These are phyloP conservation scores for Sebastes nivosus DNA, from an alignment of 2,797 vertebrate genomes.

Conservation along the genomic window DNA sequence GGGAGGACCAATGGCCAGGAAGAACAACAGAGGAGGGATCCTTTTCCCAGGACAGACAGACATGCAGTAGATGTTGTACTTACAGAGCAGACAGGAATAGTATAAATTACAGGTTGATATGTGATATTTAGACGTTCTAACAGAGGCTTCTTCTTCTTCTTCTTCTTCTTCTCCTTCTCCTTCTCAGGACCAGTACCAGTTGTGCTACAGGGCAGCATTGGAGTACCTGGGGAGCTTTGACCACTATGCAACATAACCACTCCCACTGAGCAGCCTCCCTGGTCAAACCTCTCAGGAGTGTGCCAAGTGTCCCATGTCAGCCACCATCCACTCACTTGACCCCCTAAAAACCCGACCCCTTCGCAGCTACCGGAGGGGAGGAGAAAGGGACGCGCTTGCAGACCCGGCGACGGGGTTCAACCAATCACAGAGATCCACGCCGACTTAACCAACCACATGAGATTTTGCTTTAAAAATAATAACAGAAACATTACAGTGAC, in stretches of 20 bases:
- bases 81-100: not conserved
- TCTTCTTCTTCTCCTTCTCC: not conserved
- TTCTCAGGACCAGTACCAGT: conserved; percentile 95
- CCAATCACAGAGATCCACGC: conserved; percentile 70
- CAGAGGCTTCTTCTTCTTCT: not conserved
- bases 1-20: not conserved
- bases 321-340: conserved; percentile 81
- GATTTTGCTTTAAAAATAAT: conserved; percentile 73
- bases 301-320: conserved; percentile 89
- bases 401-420: conserved; percentile 49
- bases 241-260: conserved; percentile 99
- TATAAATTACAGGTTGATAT: too few relatives aligned
- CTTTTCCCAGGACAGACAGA: not conserved
- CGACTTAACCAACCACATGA: conserved; percentile 53
- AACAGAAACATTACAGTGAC: conserved; percentile 54
- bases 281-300: conserved; percentile 82
- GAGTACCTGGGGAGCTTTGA: conserved; percentile 98
- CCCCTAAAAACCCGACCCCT: conserved; percentile 46
- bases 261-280: conserved; percentile 72
- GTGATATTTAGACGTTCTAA: not conserved
- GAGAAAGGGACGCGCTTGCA: conserved; percentile 72
- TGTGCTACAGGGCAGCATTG: conserved; percentile 95
- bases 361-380: conserved; percentile 66
- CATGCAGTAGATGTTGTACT: not conserved
- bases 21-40: not conserved